Evolutionary conservation across 2,888 invertebrate species (phyloP).

Genomic region (Coenonympha glycerion): DNA sequence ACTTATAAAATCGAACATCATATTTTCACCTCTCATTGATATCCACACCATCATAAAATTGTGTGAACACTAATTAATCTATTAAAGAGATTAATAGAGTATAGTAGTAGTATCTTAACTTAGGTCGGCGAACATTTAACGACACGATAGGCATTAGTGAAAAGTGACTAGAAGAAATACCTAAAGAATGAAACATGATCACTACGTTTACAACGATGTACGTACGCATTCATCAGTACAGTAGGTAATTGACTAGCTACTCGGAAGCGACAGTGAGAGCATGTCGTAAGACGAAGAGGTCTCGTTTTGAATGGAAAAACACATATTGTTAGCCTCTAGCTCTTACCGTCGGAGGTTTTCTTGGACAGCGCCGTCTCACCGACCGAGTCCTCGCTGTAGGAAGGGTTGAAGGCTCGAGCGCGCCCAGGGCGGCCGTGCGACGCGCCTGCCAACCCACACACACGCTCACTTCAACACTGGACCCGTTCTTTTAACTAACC

Average conservation of each 20-base stretch:
- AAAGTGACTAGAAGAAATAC: conserved; percentile 1
- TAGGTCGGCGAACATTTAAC: not conserved
- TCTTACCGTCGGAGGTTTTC: conserved; percentile 90
- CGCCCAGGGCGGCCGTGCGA: conserved; percentile 59
- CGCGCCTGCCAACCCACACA: conserved; percentile 72
- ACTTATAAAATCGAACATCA: no score
- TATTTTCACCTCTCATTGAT: no score
- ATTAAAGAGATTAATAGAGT: not conserved
- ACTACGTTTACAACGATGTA: conserved; percentile 3
- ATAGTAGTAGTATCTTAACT: no score
- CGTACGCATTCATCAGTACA: conserved; percentile 22
- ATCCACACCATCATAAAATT: not conserved
- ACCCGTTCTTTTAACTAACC: conserved; percentile 20
- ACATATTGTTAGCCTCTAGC: conserved; percentile 36
- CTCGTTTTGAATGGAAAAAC: conserved; percentile 46
- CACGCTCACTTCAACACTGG: conserved; percentile 61
- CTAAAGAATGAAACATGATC: conserved; percentile 16
- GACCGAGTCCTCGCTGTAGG: conserved; percentile 88
- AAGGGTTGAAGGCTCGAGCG: conserved; percentile 76
- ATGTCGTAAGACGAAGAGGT: conserved; percentile 48
- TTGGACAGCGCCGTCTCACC: conserved; percentile 86
- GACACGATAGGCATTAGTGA: not conserved
- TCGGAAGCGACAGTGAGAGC: conserved; percentile 57
- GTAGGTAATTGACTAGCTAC: conserved; percentile 43
- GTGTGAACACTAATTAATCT: not conserved